Percentiles rank a stretch among this genome's conserved stretches.
phyloP scores from a whole-genome alignment of 2,888 invertebrate genomes.

The Physocephala rufipes region DNA sequence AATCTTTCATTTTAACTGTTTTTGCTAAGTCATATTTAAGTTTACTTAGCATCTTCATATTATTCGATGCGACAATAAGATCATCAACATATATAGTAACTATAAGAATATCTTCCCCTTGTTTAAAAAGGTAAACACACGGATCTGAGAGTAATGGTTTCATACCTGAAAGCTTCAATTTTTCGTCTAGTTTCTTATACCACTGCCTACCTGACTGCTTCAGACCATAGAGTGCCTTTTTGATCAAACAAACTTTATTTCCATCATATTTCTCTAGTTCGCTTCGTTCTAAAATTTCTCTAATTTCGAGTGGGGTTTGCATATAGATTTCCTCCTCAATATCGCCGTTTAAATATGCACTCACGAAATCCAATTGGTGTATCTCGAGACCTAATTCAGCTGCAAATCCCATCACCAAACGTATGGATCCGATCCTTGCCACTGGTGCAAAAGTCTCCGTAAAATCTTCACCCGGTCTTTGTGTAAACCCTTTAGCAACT shows the following conservation, averaged over 20 bases:
- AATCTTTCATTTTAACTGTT: no score
- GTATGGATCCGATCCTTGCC: constrained; percentile 46
- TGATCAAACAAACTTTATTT: constrained; percentile 42
- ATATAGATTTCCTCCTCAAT: constrained; percentile 45
- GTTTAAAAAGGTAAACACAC: no score
- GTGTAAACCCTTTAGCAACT: constrained; percentile 53
- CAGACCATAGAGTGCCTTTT: constrained; percentile 45
- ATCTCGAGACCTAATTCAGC: constrained; percentile 42
- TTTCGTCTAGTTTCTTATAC: constrained; percentile 44
- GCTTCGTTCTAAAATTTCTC: constrained; percentile 29
- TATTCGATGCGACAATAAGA: no score
- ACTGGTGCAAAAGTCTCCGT: constrained; percentile 51
- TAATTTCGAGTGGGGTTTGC: constrained; percentile 39
- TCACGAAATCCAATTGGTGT: constrained; percentile 46
- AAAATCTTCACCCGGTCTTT: constrained; percentile 53
- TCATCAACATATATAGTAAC: no score
- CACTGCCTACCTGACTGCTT: constrained; percentile 46
- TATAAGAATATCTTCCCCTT: no score
- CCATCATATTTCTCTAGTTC: constrained; percentile 12
- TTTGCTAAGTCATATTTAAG: no score
- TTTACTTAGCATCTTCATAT: no score
- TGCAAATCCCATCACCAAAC: constrained; percentile 44
- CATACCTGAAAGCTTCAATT: constrained; percentile 41
- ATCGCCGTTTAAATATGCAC: constrained; percentile 45
- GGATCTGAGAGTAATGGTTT: constrained; percentile 41